phyloP scores from a whole-genome alignment of 2,888 invertebrate species.

The Cheilosia vulpina region DNA sequence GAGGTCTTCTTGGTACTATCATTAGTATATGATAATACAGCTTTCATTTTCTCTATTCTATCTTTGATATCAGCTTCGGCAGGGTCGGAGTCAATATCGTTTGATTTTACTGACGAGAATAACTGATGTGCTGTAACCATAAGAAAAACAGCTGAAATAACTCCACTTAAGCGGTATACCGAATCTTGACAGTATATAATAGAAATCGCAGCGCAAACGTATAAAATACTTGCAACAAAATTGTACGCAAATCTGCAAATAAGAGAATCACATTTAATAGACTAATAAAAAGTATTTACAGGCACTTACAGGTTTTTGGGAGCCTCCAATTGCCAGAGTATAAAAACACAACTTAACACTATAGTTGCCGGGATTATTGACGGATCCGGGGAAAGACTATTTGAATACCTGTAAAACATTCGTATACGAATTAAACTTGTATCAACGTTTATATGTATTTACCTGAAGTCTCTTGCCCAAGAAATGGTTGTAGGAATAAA shows the following conservation, averaged over 20 bases:
- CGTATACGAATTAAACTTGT: not conserved
- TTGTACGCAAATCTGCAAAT: conserved; percentile 76
- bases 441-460: conserved; percentile 78
- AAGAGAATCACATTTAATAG: not conserved
- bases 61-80: conserved; percentile 46
- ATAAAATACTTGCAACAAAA: conserved; percentile 82
- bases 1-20: conserved; percentile 31
- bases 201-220: conserved; percentile 85
- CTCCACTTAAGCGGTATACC: conserved; percentile 86
- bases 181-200: conserved; percentile 86
- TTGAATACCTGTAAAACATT: conserved; percentile 57
- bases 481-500: conserved; percentile 90
- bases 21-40: conserved; percentile 46
- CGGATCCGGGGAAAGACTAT: conserved; percentile 85
- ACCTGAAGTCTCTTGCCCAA: conserved; percentile 93
- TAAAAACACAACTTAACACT: conserved; percentile 86
- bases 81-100: conserved; percentile 25
- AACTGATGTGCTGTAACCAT: conserved; percentile 86
- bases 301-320: conserved; percentile 87
- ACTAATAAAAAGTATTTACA: conserved; percentile 4
- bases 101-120: conserved; percentile 76
- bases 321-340: conserved; percentile 88
- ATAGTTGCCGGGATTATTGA: conserved; percentile 86
- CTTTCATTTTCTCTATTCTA: conserved; percentile 72
- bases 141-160: conserved; percentile 85